Evolutionary conservation across 2,113 vertebrate genomes (phyloP), one percentile per base, ranked within the genome.

Genomic region (Salvelinus alpinus): DNA sequence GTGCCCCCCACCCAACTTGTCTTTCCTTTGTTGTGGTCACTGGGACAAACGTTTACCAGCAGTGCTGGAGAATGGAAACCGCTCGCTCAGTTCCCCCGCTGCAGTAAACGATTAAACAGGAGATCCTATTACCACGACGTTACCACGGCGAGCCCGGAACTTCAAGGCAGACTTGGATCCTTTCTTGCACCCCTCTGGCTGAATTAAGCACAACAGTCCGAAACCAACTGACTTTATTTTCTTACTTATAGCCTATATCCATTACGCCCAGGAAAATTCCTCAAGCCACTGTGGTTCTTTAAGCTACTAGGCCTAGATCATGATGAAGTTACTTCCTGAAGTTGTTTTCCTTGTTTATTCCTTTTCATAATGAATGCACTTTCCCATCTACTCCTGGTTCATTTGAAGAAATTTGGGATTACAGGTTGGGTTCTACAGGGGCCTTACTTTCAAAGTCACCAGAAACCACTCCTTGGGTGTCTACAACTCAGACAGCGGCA

Each of bases 31-130:
- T 91, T 93, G 90, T 92, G 92, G 92, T 91, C 80, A 71, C 84
- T 82, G 87, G 86, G 88, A 91, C 91, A 90, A 91, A 91, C 86
- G 85, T 85, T 90, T 89, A 85, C 90, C 70, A 78, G 76, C 76
- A 91, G 89, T 85, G 87, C 82, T 84, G 83, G 70, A 77, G 80
- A 90, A 91, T 92, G 88, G 82, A 90, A 91, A 91, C 88, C 85
- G 81, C 85, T 88, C 84, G 85, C 83, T 80, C 82, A 71, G 82
- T 64, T 89, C 84, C 83, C 59, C 47, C 81, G 87, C 90, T 84
- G 79, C 74, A 81, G 87, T 81, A 84, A 84, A 87, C 86, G 87
- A 92, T 91, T 91, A 89, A 91, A 91, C 81, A 88, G 80, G 83
- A 83, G 86, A 92, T 92, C 89, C 80, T 57, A 87, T 92, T 91